Evolutionary conservation across 1,140 invertebrate genomes (phyloP).

Genomic region (Camponotus floridanus): DNA sequence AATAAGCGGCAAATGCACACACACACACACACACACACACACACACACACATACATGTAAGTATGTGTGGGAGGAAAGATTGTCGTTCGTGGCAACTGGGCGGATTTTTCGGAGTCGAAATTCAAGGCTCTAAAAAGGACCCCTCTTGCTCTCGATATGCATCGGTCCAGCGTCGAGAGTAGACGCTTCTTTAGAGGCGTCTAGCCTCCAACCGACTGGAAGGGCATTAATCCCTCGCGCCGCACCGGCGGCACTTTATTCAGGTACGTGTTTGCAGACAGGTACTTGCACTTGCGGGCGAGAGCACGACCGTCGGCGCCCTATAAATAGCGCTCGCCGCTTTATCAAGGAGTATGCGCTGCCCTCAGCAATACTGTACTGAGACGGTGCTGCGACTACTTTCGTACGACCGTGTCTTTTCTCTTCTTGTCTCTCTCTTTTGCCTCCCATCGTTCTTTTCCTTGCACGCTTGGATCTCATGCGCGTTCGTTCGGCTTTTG

Average conservation of each 20-base stretch:
- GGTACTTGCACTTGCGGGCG: slow-evolving; percentile 69
- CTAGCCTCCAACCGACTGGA: slow-evolving; percentile 67
- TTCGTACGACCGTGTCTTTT: slow-evolving; percentile 22
- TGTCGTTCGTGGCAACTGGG: not conserved
- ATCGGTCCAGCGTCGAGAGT: too few species aligned
- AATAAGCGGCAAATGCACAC: slow-evolving; percentile 43
- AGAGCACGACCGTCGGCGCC: slow-evolving; percentile 36
- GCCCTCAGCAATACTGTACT: not conserved
- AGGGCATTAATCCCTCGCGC: slow-evolving; percentile 69
- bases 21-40: not conserved
- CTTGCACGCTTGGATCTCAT: not conserved
- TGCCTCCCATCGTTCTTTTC: not conserved
- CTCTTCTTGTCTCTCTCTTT: not conserved
- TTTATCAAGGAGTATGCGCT: slow-evolving; percentile 27
- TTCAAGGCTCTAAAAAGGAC: not conserved
- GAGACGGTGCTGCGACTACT: slow-evolving; percentile 44
- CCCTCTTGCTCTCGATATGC: too few species aligned
- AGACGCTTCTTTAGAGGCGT: too few species aligned
- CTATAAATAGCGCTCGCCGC: slow-evolving; percentile 62
- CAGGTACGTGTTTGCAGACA: slow-evolving; percentile 71
- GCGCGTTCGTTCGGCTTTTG: slow-evolving; percentile 3
- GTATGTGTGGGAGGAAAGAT: not conserved
- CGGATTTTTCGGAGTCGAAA: slow-evolving; percentile 4
- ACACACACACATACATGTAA: too few species aligned
- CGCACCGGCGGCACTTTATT: slow-evolving; percentile 54